phyloP scores from a whole-genome alignment of 92 coral and sea anemone species.

The Chrysogorgia sp. region DNA sequence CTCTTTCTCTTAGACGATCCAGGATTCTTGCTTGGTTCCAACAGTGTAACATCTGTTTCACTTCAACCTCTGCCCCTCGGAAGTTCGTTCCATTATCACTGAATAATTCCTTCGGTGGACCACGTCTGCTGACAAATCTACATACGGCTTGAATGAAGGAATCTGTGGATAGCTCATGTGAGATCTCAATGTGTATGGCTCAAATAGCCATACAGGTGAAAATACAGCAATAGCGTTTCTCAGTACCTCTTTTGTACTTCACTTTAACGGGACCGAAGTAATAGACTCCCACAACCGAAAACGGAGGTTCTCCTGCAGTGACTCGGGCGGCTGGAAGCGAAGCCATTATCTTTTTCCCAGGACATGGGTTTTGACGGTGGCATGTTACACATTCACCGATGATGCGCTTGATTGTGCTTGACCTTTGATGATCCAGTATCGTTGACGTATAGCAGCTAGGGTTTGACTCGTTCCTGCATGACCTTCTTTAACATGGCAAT shows the following conservation, averaged over 20 bases:
- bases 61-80: conserved; percentile 34
- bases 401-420: conserved; percentile 46
- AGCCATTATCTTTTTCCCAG: conserved; percentile 49
- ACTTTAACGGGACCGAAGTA: conserved; percentile 46
- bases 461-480: conserved; percentile 50
- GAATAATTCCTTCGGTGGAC: conserved; percentile 41
- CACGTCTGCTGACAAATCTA: conserved; percentile 3
- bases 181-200: conserved; percentile 58
- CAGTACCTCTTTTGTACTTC: conserved; percentile 34
- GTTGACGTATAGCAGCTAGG: conserved; percentile 52
- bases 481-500: conserved; percentile 44
- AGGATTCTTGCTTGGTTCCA: conserved; percentile 38
- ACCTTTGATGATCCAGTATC: conserved; percentile 54
- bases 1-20: conserved; percentile 21
- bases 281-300: not conserved
- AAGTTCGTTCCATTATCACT: conserved; percentile 55
- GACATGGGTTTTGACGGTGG: conserved; percentile 49
- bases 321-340: conserved; percentile 55
- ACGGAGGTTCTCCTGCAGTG: conserved; percentile 38
- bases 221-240: conserved; percentile 61
- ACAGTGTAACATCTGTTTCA: conserved; percentile 25
- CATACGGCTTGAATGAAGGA: conserved; percentile 45
- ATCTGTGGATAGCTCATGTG: conserved; percentile 44
- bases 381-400: conserved; percentile 47
- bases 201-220: conserved; percentile 38